These are phyloP conservation scores for Chionodraco myersi DNA, from an alignment of 2,113 vertebrate genomes.

Conservation along the genomic window DNA sequence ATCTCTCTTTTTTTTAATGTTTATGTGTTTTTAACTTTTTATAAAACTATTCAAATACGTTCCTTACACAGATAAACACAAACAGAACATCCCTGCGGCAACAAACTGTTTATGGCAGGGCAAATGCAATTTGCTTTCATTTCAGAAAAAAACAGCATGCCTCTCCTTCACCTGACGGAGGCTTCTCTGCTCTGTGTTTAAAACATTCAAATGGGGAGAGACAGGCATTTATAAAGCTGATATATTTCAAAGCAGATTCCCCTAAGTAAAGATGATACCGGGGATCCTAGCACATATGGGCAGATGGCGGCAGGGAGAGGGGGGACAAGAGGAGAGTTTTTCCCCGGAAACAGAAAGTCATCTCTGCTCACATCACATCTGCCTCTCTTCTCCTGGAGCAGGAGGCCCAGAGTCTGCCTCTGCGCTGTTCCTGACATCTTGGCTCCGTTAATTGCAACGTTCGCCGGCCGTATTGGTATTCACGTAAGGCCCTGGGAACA, in stretches of 20 bases:
- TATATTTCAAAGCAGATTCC: slow-evolving; percentile 67
- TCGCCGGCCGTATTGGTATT: slow-evolving; percentile 71
- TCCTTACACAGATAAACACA: slow-evolving; percentile 37
- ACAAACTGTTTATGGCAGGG: slow-evolving; percentile 44
- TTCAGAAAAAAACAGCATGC: slow-evolving; percentile 46
- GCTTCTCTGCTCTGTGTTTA: slow-evolving; percentile 27
- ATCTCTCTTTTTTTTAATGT: not conserved
- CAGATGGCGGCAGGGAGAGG: slow-evolving; percentile 57
- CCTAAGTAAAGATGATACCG: slow-evolving; percentile 64
- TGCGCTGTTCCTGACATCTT: slow-evolving; percentile 66
- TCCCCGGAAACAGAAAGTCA: slow-evolving; percentile 45
- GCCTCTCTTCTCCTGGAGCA: slow-evolving; percentile 60
- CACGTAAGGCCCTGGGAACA: slow-evolving; percentile 67
- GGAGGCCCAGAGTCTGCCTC: slow-evolving; percentile 44
- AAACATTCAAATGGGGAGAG: slow-evolving; percentile 64
- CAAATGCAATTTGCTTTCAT: slow-evolving; percentile 74
- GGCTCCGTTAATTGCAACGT: slow-evolving; percentile 75
- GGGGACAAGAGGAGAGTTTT: slow-evolving; percentile 40
- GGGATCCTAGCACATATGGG: slow-evolving; percentile 56
- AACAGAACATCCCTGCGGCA: slow-evolving; percentile 51
- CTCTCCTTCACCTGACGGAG: slow-evolving; percentile 66
- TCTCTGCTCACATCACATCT: slow-evolving; percentile 75
- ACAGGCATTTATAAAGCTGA: slow-evolving; percentile 63
- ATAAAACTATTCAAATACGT: slow-evolving; percentile 41
- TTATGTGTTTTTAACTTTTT: not conserved